Percentiles rank a stretch among this genome's conserved stretches.
phyloP scores from a whole-genome alignment of 2,113 vertebrate species.

The Microtus oregoni region DNA sequence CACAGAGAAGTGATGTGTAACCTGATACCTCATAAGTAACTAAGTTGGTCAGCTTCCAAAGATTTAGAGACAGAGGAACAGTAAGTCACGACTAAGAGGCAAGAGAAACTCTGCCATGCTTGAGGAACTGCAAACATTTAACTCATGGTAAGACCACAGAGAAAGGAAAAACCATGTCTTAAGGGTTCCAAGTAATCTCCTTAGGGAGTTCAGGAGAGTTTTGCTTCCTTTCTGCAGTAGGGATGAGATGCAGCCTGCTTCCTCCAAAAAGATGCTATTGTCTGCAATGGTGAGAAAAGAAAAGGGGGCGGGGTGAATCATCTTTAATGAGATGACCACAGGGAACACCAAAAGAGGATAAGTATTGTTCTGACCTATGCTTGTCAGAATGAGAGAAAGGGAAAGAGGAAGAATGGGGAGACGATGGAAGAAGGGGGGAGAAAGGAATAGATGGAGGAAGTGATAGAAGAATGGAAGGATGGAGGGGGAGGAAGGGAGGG shows the following conservation, averaged over 20 bases:
- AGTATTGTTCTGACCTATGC: not conserved
- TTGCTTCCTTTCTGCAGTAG: not conserved
- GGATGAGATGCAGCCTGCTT: too few relatives aligned
- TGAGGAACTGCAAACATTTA: not conserved
- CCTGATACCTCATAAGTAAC: not conserved
- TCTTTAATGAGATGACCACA: not conserved
- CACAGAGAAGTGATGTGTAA: not conserved
- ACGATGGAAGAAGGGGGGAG: not conserved
- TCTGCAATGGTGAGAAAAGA: not conserved
- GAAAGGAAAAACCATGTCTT: not conserved
- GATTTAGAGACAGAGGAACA: not conserved
- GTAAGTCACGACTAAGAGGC: not conserved
- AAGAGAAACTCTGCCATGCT: not conserved
- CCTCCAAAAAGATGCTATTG: not conserved
- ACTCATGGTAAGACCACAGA: not conserved
- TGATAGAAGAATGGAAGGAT: not conserved
- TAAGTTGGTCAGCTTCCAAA: not conserved
- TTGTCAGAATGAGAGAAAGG: not conserved
- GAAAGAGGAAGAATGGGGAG: accelerated
- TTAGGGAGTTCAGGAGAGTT: not conserved
- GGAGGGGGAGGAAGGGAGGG: not conserved
- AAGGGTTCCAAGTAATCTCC: accelerated
- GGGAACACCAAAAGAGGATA: not conserved
- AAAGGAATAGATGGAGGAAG: not conserved
- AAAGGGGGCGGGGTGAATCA: not conserved